These are phyloP conservation scores for Anneissia japonica DNA, from an alignment of 35 echinoderm and acorn worm species.

Conservation along the genomic window DNA sequence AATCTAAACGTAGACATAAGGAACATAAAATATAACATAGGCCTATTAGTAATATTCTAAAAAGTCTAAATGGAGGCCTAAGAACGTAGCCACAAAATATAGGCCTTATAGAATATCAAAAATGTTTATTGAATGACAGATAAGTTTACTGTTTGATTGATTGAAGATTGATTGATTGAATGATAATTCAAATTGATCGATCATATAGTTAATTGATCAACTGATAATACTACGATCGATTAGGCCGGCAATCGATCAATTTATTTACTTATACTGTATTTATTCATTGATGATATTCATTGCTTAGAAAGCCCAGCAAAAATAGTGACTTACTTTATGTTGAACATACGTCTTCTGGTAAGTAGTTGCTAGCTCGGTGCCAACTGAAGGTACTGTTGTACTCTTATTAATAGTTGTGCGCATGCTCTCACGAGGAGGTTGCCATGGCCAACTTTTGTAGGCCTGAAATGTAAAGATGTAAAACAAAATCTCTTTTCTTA, in stretches of 20 bases:
- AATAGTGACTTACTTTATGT: conserved; percentile 50
- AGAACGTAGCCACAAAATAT: too few species aligned
- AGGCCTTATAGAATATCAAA: too few species aligned
- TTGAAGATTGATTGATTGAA: background rate
- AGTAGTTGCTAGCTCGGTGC: conserved; percentile 43
- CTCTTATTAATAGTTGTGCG: conserved; percentile 17
- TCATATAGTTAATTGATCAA: background rate
- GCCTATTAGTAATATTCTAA: too few species aligned
- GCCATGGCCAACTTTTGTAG: conserved; percentile 66
- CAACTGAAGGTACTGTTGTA: background rate
- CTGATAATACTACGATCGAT: background rate
- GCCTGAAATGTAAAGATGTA: conserved; percentile 28
- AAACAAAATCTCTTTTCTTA: background rate
- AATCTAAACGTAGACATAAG: too few species aligned
- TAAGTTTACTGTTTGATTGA: too few species aligned
- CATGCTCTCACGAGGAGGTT: conserved; percentile 51
- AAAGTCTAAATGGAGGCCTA: too few species aligned
- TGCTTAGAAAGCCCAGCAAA: background rate
- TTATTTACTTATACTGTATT: background rate
- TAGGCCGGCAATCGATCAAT: background rate
- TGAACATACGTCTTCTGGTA: conserved; percentile 55
- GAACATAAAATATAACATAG: too few species aligned
- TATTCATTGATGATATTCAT: background rate
- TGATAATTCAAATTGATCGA: background rate
- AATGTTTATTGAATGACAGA: too few species aligned